phyloP scores from a whole-genome alignment of 2,888 invertebrate species.

The Pachymerium ferrugineum region DNA sequence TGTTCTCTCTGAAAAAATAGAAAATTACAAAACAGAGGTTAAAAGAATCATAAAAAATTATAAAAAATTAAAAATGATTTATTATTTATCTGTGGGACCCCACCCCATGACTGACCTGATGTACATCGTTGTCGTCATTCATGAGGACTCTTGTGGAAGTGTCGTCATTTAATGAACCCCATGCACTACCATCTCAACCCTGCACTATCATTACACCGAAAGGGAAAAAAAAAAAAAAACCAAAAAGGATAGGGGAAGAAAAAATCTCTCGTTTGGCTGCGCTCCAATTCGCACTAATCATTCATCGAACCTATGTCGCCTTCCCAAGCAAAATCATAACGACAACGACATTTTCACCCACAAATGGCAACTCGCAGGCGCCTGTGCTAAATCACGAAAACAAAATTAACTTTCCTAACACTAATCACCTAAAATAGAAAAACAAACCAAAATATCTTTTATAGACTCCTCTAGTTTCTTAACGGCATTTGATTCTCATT shows the following conservation, averaged over 20 bases:
- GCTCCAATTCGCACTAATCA: conserved; percentile 21
- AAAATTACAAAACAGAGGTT: conserved; percentile 33
- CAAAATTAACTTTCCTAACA: too few relatives aligned
- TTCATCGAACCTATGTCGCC: conserved; percentile 17
- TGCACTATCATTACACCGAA: conserved; percentile 1
- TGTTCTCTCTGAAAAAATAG: conserved; percentile 55
- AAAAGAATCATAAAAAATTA: not conserved
- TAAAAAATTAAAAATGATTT: not conserved
- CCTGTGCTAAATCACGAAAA: too few relatives aligned
- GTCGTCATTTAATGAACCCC: conserved; percentile 3
- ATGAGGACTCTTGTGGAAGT: not conserved
- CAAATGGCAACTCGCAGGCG: conserved; percentile 18
- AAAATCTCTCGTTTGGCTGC: conserved; percentile 9
- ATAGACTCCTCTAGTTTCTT: too few relatives aligned
- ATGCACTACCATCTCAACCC: not conserved
- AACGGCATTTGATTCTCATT: too few relatives aligned
- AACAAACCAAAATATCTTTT: too few relatives aligned
- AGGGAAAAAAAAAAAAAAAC: not conserved
- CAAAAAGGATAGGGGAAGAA: not conserved
- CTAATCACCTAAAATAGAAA: too few relatives aligned
- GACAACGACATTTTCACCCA: conserved; percentile 10
- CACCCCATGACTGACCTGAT: conserved; percentile 1
- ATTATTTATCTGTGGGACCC: too few relatives aligned
- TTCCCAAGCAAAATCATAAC: conserved; percentile 3
- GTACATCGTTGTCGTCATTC: not conserved